Evolutionary conservation across 2,113 vertebrate species (phyloP).

Genomic region (Megalops atlanticus): DNA sequence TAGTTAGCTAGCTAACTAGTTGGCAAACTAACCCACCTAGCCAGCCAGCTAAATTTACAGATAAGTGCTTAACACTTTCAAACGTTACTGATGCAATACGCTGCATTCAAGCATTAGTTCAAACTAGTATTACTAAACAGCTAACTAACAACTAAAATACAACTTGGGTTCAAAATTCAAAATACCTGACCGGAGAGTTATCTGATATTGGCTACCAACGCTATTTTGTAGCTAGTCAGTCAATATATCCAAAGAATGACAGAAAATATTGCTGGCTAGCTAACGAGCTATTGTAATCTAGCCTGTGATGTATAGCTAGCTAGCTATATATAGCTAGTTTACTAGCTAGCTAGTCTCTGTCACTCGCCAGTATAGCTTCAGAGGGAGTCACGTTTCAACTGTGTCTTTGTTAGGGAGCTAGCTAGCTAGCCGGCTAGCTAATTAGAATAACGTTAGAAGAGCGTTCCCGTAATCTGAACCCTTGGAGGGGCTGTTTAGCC

Average conservation of each 20-base stretch:
- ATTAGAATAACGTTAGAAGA: background rate
- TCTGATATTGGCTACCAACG: too few species aligned
- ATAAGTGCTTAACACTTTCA: too few species aligned
- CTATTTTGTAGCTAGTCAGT: too few species aligned
- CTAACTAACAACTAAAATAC: too few species aligned
- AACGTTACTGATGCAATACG: too few species aligned
- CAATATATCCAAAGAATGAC: too few species aligned
- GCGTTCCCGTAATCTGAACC: background rate
- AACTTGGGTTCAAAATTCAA: too few species aligned
- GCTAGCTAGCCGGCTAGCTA: background rate
- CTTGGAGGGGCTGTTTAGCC: background rate
- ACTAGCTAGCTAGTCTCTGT: background rate
- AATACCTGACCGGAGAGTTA: too few species aligned
- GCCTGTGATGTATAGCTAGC: background rate
- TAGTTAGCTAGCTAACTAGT: background rate
- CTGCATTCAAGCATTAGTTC: too few species aligned
- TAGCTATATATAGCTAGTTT: background rate
- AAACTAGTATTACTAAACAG: too few species aligned
- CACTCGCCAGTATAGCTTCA: background rate
- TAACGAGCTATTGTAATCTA: background rate
- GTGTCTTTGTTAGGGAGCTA: background rate
- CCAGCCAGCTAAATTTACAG: too few species aligned
- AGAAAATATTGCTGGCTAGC: background rate
- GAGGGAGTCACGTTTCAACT: background rate
- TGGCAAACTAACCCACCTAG: background rate